Base-by-base conservation (phyloP, 2,797 vertebrate species). In the Manis pentadactyla region DNA sequence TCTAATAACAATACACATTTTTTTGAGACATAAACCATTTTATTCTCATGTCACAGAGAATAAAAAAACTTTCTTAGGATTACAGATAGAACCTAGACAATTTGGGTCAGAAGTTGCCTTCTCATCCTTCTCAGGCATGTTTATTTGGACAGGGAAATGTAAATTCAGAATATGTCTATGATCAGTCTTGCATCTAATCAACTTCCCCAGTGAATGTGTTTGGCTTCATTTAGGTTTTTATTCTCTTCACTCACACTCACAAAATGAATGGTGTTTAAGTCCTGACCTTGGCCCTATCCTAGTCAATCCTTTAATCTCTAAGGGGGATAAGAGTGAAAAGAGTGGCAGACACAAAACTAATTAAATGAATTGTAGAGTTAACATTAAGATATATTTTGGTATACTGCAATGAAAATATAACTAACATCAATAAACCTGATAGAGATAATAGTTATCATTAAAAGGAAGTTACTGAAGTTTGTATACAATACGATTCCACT, bases 401-500 rank as follows among this genome's bases (percentile, higher is more conserved):
- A 10, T 68, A 78, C 21, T 11, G 3, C 39, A 74, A 75, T 55
- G 11, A 93, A 87, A 87, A 90, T 64, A 51, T 59, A 15, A 23
- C 21, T 46, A 46, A 46, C 15, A 71, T 31, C 61, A 42, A 42
- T 88, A 81, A 25, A 39, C 8, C 19, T 78, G 59, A 79, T 18
- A n/a, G 64, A 78, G 17, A 57, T 31, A 39, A 75, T 90, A n/a
- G 66, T 96, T 12, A 64, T 46, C 7, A 78, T 79, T 78, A 51
- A 78, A 86, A 90, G 13, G 39, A 75, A 88, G 71, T 55, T 89
- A 13, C 12, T 53, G 21, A 94, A 75, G n/a, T 74, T 85, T 86
- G 8, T 51, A 85, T 5, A 59, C 10, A 68, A 18, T 68, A 51
- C 69, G 37, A 21, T 37, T 69, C 21, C 2, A 73, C 27, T 78